Base-by-base conservation (phyloP, 2,888 invertebrate genomes). In the Dolomedes plantarius region DNA sequence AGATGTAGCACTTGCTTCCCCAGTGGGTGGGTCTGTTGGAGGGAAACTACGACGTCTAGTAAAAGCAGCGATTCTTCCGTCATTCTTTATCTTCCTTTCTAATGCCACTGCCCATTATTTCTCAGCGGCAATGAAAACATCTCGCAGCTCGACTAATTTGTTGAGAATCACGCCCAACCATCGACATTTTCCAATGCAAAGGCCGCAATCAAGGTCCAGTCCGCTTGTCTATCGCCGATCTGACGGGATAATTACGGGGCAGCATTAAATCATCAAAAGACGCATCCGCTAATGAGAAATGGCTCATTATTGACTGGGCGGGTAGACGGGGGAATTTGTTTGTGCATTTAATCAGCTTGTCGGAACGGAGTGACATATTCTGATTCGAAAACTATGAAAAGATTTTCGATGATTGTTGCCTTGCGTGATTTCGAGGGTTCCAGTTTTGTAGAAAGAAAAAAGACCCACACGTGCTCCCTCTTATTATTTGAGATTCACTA, bases 271-370 rank as follows among this genome's bases (percentile, higher is more conserved):
- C 75, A 82, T 75, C 82, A 75, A 82, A 75, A 68, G 81, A 81
- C 73, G 27, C 56, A 71, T 80, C 80, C 80, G 74, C 62, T 81
- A 81, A 81, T 72, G 68, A 81, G 81, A 56, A 81, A 75, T 75
- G 46, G 67, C 69, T 56, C 75, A 32, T 75, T 64, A 82, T 82
- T 69, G 67, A 75, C 32, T 62, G 75, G 82, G 75, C 82, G 69
- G 82, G n/a, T 32, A 68, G 68, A 81, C 39, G 69, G 69, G 56
- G 68, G 73, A 82, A 82, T 76, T 71, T 82, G 75, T 82, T 82
- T 82, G 82, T 82, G 82, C 82, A 64, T 76, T 82, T 82, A 82
- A 82, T 76, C 75, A 82, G 82, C 69, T 23, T 75, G 65, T 82
- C 56, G 64, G 39, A 71, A 62, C 62, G 41, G 69, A 39, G 41